Conservation (phyloP, 2,888 invertebrate species). For the Metallyticus violacea region DNA sequence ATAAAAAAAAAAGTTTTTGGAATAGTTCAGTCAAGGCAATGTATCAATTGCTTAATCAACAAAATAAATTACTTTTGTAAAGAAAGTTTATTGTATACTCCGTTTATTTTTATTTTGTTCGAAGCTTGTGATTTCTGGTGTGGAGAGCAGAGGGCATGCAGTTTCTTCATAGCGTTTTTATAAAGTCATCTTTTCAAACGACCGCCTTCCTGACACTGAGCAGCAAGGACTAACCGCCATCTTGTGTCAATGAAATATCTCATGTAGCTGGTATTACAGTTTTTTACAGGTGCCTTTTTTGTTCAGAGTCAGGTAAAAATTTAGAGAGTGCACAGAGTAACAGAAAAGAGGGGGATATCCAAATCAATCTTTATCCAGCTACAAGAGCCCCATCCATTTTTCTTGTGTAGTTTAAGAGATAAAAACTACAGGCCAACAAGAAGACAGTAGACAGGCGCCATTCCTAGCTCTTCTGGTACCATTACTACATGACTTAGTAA, state of each 20-base stretch:
- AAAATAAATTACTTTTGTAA: too few species aligned
- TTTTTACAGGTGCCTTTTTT: neutral
- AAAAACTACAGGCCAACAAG: neutral
- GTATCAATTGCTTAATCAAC: too few species aligned
- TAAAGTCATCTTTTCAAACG: neutral
- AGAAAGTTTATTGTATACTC: too few species aligned
- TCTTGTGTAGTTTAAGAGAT: neutral
- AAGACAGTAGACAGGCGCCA: neutral
- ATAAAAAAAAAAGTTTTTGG: too few species aligned
- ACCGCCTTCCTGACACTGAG: too few species aligned
- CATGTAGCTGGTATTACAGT: too few species aligned
- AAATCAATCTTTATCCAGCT: neutral
- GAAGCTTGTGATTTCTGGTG: too few species aligned
- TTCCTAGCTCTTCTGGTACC: neutral
- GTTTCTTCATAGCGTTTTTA: too few species aligned
- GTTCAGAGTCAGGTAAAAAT: neutral
- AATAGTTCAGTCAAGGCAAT: too few species aligned
- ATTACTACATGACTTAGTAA: constrained; percentile 6
- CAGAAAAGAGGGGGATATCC: neutral
- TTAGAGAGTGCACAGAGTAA: neutral
- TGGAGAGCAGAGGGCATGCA: too few species aligned
- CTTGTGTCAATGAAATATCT: too few species aligned
- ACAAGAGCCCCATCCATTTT: neutral
- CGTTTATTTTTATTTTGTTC: too few species aligned
- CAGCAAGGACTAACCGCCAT: neutral